Evolutionary conservation across 2,888 invertebrate species (phyloP), one percentile per base, ranked within the genome.

Genomic region (Junonia oenone): DNA sequence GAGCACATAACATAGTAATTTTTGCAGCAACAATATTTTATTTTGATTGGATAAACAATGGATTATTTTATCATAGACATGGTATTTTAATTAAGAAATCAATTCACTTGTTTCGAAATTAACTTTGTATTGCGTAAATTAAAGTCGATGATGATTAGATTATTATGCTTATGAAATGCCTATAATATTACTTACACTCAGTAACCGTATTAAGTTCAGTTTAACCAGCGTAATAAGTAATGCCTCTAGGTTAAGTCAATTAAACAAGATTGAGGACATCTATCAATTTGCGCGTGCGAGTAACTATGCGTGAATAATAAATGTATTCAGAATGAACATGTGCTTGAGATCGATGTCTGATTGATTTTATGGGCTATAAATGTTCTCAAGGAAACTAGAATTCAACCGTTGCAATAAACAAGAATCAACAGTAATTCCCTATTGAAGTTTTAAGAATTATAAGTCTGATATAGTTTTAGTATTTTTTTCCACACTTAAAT

Each of bases 301-400:
- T 37, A 46, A 46, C 37, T 8, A 29, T 11, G 13, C 19, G 0
- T 40, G 37, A 31, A 33, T 15, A 33, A 17, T 45, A 27, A 52
- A 27, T n/a, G 46, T 27, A 19, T 11, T 35, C 8, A 38, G 15
- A 38, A 29, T 19, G 19, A 29, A 35, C 29, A 27, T 45, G 37
- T 46, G 13, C 3, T 37, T 45, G 9, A 27, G 17, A 13, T 45
- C 26, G 29, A 33, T n/a, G 31, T 6, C 2, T 52, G 17, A 38
- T 46, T 13, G 19, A 37, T 52, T 46, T 46, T 46, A 52, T 52
- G 17, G 17, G 2, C 38, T 19, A 19, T 40, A 19, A 40, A 40
- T n/a, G 11, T 15, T 17, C 17, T 11, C 17, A 38, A 38, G 17
- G 17, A 17, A 38, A 17, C 0, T 17, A 38, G 15, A n/a, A 19